phyloP scores from a whole-genome alignment of 1,140 invertebrate species.

The Daktulosphaira vitifoliae region DNA sequence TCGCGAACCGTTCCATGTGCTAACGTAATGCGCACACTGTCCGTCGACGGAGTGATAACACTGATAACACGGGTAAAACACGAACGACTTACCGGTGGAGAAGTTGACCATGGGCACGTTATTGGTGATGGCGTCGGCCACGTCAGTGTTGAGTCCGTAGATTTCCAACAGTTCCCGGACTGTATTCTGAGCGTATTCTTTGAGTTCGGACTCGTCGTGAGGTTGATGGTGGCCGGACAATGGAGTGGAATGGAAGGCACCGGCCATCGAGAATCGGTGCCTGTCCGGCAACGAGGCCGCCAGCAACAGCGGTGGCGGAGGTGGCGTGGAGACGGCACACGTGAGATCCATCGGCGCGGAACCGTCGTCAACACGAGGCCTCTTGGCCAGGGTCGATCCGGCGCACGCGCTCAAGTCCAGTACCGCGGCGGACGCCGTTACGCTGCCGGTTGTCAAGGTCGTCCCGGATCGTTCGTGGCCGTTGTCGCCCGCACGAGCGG shows the following conservation, averaged over 20 bases:
- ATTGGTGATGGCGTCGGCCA: slow-evolving; percentile 44
- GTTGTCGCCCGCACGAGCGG: neutral
- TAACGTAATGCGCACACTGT: too few species aligned
- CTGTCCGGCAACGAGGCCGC: neutral
- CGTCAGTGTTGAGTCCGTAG: slow-evolving; percentile 48
- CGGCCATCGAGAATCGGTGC: slow-evolving; percentile 10
- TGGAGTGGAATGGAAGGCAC: neutral
- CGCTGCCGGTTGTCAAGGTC: slow-evolving; percentile 15
- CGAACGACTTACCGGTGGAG: slow-evolving; percentile 44
- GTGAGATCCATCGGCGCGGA: slow-evolving; percentile 39
- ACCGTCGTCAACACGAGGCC: slow-evolving; percentile 25
- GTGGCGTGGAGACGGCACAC: slow-evolving; percentile 31
- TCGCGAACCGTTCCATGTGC: too few species aligned
- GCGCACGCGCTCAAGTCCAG: slow-evolving; percentile 31
- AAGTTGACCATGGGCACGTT: slow-evolving; percentile 45
- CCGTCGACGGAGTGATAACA: too few species aligned
- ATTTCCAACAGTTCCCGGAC: slow-evolving; percentile 53
- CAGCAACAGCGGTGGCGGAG: neutral
- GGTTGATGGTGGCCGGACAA: slow-evolving; percentile 9
- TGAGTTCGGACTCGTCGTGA: slow-evolving; percentile 44
- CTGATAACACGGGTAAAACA: too few species aligned
- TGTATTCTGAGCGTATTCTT: slow-evolving; percentile 52
- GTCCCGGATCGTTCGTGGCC: neutral
- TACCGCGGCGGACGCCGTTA: neutral
- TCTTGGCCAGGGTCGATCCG: slow-evolving; percentile 28